A percentile compares a stretch with the other conserved stretches of the same genome.
Conservation (phyloP, 2,888 invertebrate genomes). For the Dendrolimus pini region DNA sequence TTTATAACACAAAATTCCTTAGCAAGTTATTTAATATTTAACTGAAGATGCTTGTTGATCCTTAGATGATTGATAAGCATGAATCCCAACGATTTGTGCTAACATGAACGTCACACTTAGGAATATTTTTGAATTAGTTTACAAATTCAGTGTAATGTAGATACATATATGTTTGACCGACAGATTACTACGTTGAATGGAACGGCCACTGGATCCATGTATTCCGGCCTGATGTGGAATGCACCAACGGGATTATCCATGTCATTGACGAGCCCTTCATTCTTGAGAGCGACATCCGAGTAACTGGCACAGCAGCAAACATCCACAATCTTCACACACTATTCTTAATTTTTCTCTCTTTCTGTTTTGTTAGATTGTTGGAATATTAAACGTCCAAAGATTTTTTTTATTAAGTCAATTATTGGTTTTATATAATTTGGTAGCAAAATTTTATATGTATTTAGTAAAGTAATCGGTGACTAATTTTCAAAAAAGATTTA, state of each 20-base stretch:
- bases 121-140: too few relatives aligned
- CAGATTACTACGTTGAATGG: conserved; percentile 92
- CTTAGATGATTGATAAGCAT: too few relatives aligned
- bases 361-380: conserved; percentile 43
- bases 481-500: background rate
- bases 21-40: too few relatives aligned
- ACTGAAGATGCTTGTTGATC: too few relatives aligned
- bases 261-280: conserved; percentile 93
- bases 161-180: conserved; percentile 14
- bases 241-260: conserved; percentile 97
- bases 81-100: too few relatives aligned
- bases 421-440: conserved; percentile 6
- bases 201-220: conserved; percentile 89
- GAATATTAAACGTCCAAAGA: conserved; percentile 35
- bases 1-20: too few relatives aligned
- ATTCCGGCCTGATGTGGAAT: conserved; percentile 93
- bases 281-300: conserved; percentile 88
- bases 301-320: conserved; percentile 71
- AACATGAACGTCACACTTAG: too few relatives aligned
- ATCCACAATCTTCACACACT: conserved; percentile 29
- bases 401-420: conserved; percentile 24
- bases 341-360: conserved; percentile 36
- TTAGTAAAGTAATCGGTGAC: background rate
- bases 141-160: too few relatives aligned
- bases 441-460: background rate